A percentile compares a stretch with the other conserved stretches of the same genome.
These are phyloP conservation scores for Mesocricetus auratus DNA, from an alignment of 2,113 vertebrate genomes.

Conservation along the genomic window DNA sequence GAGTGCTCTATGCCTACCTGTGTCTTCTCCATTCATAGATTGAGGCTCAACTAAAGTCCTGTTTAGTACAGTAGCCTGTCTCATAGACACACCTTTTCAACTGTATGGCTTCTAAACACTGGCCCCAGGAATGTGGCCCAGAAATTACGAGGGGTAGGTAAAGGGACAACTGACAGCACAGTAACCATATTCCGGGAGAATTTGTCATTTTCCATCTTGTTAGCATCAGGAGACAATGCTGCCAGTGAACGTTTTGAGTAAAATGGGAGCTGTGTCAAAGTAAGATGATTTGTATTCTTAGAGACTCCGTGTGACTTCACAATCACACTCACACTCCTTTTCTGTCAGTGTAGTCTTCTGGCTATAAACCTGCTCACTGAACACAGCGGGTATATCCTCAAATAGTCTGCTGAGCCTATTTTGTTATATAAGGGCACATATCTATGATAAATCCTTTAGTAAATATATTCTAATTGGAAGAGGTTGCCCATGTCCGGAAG, in stretches of 20 bases:
- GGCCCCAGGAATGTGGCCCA: neutral
- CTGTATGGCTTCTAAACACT: slow-evolving; percentile 1
- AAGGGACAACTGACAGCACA: neutral
- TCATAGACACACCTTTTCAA: neutral
- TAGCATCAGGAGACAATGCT: neutral
- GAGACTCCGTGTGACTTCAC: neutral
- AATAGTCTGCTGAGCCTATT: neutral
- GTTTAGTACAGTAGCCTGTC: neutral
- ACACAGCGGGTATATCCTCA: neutral
- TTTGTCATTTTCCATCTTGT: neutral
- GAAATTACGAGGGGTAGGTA: neutral
- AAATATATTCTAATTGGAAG: neutral
- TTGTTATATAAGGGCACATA: neutral
- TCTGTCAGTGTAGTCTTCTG: neutral
- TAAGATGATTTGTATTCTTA: neutral
- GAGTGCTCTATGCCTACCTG: neutral
- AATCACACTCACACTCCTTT: neutral
- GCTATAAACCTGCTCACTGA: neutral
- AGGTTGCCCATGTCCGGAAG: neutral
- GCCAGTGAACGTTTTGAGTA: neutral
- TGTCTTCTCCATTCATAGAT: neutral
- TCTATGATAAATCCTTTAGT: neutral
- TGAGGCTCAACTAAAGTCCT: neutral
- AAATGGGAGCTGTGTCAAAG: neutral
- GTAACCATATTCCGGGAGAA: neutral